A percentile compares a stretch with the other conserved stretches of the same genome.
phyloP scores from a whole-genome alignment of 2,888 invertebrate genomes.

The Athalia cordata region DNA sequence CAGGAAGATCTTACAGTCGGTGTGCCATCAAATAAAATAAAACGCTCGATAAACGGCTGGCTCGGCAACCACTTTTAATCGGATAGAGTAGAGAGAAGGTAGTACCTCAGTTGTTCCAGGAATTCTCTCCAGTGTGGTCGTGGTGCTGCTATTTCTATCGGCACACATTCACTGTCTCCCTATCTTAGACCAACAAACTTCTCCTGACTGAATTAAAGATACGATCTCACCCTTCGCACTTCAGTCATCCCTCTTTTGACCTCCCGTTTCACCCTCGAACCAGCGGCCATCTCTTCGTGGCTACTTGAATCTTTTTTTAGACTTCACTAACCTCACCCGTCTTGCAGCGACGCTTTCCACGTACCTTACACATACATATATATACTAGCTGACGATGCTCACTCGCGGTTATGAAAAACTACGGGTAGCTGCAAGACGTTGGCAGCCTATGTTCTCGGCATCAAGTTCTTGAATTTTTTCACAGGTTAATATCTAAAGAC shows the following conservation, averaged over 20 bases:
- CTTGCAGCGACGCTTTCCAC: not conserved
- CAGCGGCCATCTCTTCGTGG: constrained; percentile 19
- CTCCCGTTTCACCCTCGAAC: constrained; percentile 34
- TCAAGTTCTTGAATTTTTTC: not conserved
- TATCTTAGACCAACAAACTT: constrained; percentile 33
- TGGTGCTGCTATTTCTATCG: constrained; percentile 18
- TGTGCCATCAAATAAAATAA: constrained; percentile 26
- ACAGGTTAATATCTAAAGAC: not conserved
- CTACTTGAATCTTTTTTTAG: constrained; percentile 38
- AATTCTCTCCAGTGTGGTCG: constrained; percentile 25
- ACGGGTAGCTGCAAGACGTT: not conserved
- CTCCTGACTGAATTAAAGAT: constrained; percentile 41
- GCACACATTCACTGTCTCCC: constrained; percentile 11
- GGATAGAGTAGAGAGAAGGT: constrained; percentile 25
- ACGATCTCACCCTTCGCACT: constrained; percentile 42
- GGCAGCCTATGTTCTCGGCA: not conserved
- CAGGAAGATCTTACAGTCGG: not conserved
- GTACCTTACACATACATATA: not conserved
- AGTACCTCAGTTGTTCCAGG: constrained; percentile 28
- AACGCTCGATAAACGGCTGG: constrained; percentile 25
- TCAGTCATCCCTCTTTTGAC: constrained; percentile 21
- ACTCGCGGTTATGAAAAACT: constrained; percentile 38
- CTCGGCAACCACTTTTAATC: constrained; percentile 31
- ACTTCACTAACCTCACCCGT: constrained; percentile 22
- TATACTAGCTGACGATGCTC: constrained; percentile 40